Conservation (phyloP, 2,888 invertebrate species). For the Drosophila pegasa region DNA sequence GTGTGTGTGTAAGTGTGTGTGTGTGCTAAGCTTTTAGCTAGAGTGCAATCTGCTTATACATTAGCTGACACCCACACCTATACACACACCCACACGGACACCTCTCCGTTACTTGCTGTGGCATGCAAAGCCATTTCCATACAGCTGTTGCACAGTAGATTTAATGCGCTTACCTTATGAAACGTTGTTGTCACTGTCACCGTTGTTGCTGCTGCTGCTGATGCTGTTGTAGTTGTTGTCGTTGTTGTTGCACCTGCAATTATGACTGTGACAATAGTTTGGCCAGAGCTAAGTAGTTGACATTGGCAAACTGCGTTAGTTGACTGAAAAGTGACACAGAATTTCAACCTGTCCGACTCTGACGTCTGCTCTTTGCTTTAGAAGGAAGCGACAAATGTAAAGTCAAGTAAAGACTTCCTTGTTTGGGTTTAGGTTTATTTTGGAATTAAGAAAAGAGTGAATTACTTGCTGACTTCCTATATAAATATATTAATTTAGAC, state of each 20-base stretch:
- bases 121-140: slow-evolving; percentile 8
- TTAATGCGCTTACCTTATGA: slow-evolving; percentile 54
- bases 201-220: slow-evolving; percentile 12
- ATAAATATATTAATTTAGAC: neutral
- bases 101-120: slow-evolving; percentile 15
- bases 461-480: neutral
- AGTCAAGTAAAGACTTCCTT: too few relatives aligned
- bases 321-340: neutral
- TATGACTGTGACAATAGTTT: slow-evolving; percentile 33
- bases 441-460: neutral
- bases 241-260: slow-evolving; percentile 23
- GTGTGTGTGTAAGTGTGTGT: neutral
- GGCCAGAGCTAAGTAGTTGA: slow-evolving; percentile 32
- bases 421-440: too few relatives aligned
- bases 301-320: slow-evolving; percentile 17
- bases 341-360: neutral
- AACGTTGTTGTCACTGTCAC: neutral
- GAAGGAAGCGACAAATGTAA: neutral
- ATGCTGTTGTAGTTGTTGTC: slow-evolving; percentile 13
- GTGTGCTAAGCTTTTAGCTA: slow-evolving; percentile 25
- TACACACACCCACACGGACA: neutral
- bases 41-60: slow-evolving; percentile 23
- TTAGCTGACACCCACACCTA: slow-evolving; percentile 2
- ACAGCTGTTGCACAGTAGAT: slow-evolving; percentile 64
- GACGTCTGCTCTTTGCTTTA: neutral